Evolutionary conservation across 2,888 invertebrate genomes (phyloP).

Genomic region (Alsophila aescularia): DNA sequence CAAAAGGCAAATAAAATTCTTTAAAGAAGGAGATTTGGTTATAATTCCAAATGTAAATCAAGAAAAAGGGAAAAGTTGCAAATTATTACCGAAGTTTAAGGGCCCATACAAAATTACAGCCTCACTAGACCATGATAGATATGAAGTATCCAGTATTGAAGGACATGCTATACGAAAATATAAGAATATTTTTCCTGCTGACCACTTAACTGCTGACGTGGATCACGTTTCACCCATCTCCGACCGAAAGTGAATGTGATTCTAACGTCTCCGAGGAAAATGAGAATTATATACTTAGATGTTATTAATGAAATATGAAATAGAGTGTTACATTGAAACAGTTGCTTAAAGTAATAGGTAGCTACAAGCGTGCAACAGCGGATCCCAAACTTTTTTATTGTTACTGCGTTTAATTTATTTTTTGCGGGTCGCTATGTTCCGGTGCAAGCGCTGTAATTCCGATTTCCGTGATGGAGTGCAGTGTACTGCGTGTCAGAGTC

Average conservation of each 20-base stretch:
- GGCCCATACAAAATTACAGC: slow-evolving; percentile 1
- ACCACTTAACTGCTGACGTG: slow-evolving; percentile 1
- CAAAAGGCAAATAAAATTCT: background rate
- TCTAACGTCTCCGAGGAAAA: background rate
- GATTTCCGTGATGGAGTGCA: too few relatives aligned
- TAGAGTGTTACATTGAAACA: too few relatives aligned
- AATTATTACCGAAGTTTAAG: background rate
- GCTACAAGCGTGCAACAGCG: too few relatives aligned
- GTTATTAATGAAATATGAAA: too few relatives aligned
- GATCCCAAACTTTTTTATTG: too few relatives aligned
- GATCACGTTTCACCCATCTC: slow-evolving; percentile 1
- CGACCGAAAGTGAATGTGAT: slow-evolving; percentile 1
- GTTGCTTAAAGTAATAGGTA: too few relatives aligned
- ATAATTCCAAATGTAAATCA: background rate
- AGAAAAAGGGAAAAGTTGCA: slow-evolving; percentile 3
- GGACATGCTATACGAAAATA: background rate
- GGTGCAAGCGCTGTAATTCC: too few relatives aligned
- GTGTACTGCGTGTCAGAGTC: too few relatives aligned
- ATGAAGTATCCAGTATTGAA: slow-evolving; percentile 4
- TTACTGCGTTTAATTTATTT: too few relatives aligned
- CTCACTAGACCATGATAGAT: slow-evolving; percentile 1
- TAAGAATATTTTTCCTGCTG: background rate
- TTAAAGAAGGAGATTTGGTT: background rate
- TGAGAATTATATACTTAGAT: too few relatives aligned
- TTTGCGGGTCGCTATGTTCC: too few relatives aligned